Percentiles rank a stretch among this genome's conserved stretches.
phyloP scores from a whole-genome alignment of 1,140 invertebrate genomes.

The Megalonaias nervosa region DNA sequence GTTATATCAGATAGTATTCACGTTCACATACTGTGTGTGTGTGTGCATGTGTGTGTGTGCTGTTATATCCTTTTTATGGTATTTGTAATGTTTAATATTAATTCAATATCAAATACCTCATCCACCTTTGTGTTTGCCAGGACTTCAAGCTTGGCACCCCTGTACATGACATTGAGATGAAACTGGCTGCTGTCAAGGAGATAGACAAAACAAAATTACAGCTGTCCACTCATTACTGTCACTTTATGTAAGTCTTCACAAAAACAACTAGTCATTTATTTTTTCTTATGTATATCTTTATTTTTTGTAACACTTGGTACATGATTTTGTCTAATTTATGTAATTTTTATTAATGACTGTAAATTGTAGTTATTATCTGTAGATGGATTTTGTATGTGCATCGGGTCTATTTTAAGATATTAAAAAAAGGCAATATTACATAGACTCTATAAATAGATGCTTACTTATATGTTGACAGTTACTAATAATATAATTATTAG shows the following conservation, averaged over 20 bases:
- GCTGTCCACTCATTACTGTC: conserved; percentile 56
- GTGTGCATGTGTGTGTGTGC: too few relatives aligned
- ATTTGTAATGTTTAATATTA: background rate
- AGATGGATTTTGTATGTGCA: too few relatives aligned
- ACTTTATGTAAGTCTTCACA: conserved; percentile 54
- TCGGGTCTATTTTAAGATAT: too few relatives aligned
- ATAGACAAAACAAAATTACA: conserved; percentile 54
- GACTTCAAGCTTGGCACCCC: conserved; percentile 60
- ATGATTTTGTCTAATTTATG: too few relatives aligned
- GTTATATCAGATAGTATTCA: too few relatives aligned
- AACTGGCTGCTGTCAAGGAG: conserved; percentile 61
- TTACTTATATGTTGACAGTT: too few relatives aligned
- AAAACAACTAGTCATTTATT: background rate
- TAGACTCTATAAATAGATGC: too few relatives aligned
- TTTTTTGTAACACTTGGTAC: background rate
- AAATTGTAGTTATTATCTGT: too few relatives aligned
- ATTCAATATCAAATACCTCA: conserved; percentile 5
- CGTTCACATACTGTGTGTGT: too few relatives aligned
- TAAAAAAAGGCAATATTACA: too few relatives aligned
- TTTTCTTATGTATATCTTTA: background rate
- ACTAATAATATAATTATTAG: too few relatives aligned
- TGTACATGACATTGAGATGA: conserved; percentile 64
- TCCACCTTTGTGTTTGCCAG: conserved; percentile 34
- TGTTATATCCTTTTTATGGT: background rate
- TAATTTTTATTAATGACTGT: too few relatives aligned